Conservation (phyloP, 2,888 invertebrate genomes). For the Cyclophora punctaria region DNA sequence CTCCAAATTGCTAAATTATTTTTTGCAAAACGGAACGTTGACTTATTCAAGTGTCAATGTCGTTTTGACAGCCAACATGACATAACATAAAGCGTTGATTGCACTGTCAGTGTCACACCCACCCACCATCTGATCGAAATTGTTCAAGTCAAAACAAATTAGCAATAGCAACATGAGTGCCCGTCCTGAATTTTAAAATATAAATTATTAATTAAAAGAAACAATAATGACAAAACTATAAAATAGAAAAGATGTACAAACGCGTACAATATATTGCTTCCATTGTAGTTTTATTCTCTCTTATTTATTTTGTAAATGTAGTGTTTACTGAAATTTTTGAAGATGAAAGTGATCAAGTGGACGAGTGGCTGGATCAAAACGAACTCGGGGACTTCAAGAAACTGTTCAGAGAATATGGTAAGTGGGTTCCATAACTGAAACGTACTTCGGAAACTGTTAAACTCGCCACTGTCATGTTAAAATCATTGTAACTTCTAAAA, state of each 20-base stretch:
- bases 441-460: no score
- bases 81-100: no score
- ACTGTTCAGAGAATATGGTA: constrained; percentile 83
- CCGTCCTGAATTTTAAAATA: no score
- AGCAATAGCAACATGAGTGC: constrained; percentile 3
- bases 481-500: no score
- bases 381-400: constrained; percentile 81
- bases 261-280: constrained; percentile 47
- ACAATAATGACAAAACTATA: constrained; percentile 42
- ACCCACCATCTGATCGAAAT: neutral
- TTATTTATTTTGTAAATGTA: constrained; percentile 49
- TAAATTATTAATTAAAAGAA: constrained; percentile 8
- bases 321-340: constrained; percentile 59
- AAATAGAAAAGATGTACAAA: constrained; percentile 46
- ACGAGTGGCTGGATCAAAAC: constrained; percentile 85
- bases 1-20: no score
- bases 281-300: constrained; percentile 45
- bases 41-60: constrained; percentile 5
- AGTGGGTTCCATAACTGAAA: constrained; percentile 32
- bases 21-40: no score
- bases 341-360: constrained; percentile 77
- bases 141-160: constrained; percentile 20
- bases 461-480: no score
- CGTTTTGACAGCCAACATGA: no score
- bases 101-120: no score